Evolutionary conservation across 1,140 invertebrate genomes (phyloP).

Genomic region (Drusus annulatus): DNA sequence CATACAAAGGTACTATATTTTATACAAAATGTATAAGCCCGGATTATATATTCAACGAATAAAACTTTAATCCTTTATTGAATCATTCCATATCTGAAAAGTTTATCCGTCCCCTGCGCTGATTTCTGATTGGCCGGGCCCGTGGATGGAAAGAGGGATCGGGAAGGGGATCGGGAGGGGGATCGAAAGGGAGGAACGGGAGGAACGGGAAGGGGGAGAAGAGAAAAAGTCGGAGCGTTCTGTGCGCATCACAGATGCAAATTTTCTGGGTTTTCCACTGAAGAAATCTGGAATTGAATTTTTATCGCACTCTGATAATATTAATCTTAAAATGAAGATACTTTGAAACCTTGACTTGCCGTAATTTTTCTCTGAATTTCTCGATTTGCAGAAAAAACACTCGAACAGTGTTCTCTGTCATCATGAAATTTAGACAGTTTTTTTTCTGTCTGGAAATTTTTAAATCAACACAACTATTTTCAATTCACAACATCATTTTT

Average conservation of each 20-base stretch:
- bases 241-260: slow-evolving; percentile 48
- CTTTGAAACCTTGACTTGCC: too few relatives aligned
- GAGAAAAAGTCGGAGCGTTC: slow-evolving; percentile 40
- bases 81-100: slow-evolving; percentile 39
- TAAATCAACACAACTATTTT: too few relatives aligned
- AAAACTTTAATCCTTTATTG: slow-evolving; percentile 37
- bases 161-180: background rate
- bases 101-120: background rate
- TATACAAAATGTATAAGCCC: too few relatives aligned
- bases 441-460: too few relatives aligned
- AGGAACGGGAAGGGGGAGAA: background rate
- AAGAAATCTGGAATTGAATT: background rate
- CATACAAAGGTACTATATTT: too few relatives aligned
- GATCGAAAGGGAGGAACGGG: background rate
- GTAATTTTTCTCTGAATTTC: too few relatives aligned
- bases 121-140: slow-evolving; percentile 34
- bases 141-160: background rate
- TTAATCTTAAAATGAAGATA: too few relatives aligned
- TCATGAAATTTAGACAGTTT: too few relatives aligned
- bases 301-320: too few relatives aligned
- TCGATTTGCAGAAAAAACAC: too few relatives aligned
- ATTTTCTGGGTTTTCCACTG: slow-evolving; percentile 10
- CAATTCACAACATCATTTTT: too few relatives aligned
- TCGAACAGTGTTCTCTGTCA: too few relatives aligned
- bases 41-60: background rate